Evolutionary conservation across 2,888 invertebrate genomes (phyloP).

Genomic region (Papilio gigon): DNA sequence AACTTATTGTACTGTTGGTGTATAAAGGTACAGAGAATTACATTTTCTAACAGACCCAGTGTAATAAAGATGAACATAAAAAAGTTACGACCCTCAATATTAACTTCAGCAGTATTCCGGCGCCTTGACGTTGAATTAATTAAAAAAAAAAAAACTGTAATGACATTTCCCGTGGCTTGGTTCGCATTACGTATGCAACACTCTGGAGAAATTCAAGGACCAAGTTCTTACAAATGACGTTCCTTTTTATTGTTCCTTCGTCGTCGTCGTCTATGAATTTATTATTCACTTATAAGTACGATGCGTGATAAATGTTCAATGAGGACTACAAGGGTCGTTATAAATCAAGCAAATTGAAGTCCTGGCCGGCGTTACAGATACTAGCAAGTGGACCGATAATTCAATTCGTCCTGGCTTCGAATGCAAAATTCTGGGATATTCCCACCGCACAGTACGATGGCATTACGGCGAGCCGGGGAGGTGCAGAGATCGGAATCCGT

Average conservation of each 20-base stretch:
- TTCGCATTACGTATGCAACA: slow-evolving; percentile 59
- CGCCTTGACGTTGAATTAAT: slow-evolving; percentile 54
- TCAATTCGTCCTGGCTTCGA: slow-evolving; percentile 68
- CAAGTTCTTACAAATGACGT: slow-evolving; percentile 50
- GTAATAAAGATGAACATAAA: slow-evolving; percentile 14
- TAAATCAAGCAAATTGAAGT: slow-evolving; percentile 26
- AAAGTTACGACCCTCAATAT: slow-evolving; percentile 27
- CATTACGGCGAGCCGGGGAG: slow-evolving; percentile 54
- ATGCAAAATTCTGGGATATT: slow-evolving; percentile 71
- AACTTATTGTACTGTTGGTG: too few relatives aligned
- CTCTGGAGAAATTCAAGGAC: slow-evolving; percentile 55
- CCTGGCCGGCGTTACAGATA: slow-evolving; percentile 50
- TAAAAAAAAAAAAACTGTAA: slow-evolving; percentile 61
- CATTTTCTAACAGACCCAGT: not conserved
- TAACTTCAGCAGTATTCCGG: slow-evolving; percentile 31
- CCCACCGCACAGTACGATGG: slow-evolving; percentile 68
- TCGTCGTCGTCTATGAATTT: slow-evolving; percentile 40
- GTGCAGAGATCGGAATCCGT: slow-evolving; percentile 62
- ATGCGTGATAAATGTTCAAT: slow-evolving; percentile 18
- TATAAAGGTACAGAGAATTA: not conserved
- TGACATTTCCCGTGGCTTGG: slow-evolving; percentile 51
- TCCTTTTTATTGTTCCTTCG: slow-evolving; percentile 49
- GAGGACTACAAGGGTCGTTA: slow-evolving; percentile 30
- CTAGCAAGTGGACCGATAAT: slow-evolving; percentile 64
- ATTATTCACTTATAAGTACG: slow-evolving; percentile 25